A percentile compares a stretch with the other conserved stretches of the same genome.
These are phyloP conservation scores for Periplaneta americana DNA, from an alignment of 1,140 invertebrate genomes.

Conservation along the genomic window DNA sequence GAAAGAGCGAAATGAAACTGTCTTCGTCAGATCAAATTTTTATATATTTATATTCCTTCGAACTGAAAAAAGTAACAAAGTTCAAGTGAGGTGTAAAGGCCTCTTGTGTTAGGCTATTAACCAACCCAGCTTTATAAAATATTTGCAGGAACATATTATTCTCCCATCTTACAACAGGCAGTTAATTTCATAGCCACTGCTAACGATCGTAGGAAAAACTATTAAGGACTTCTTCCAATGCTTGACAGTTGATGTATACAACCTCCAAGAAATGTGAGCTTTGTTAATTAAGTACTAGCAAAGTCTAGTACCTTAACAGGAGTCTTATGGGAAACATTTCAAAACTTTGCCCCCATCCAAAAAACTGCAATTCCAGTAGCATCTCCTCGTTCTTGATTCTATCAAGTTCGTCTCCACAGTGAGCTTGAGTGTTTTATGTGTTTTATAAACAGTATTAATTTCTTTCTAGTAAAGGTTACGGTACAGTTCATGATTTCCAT, in stretches of 20 bases:
- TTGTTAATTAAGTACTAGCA: neutral
- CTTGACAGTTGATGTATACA: neutral
- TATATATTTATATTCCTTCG: neutral
- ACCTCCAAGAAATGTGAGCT: slow-evolving; percentile 8
- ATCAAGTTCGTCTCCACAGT: neutral
- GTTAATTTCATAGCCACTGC: neutral
- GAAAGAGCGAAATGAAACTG: neutral
- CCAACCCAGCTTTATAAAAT: neutral
- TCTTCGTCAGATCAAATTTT: neutral
- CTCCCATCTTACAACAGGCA: neutral
- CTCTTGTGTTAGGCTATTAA: neutral
- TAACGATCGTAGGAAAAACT: neutral
- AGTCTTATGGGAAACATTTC: neutral
- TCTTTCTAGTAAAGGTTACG: neutral
- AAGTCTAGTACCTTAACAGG: neutral
- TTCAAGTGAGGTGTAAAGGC: neutral
- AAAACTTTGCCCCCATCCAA: neutral
- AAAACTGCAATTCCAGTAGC: neutral
- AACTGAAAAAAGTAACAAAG: neutral
- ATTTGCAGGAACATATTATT: neutral
- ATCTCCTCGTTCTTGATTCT: neutral
- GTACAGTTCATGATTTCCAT: neutral
- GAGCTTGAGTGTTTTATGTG: neutral
- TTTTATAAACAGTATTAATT: neutral
- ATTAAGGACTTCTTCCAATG: neutral